These are phyloP conservation scores for Invenusta paracnida DNA, from an alignment of 2,888 invertebrate genomes.

Conservation along the genomic window DNA sequence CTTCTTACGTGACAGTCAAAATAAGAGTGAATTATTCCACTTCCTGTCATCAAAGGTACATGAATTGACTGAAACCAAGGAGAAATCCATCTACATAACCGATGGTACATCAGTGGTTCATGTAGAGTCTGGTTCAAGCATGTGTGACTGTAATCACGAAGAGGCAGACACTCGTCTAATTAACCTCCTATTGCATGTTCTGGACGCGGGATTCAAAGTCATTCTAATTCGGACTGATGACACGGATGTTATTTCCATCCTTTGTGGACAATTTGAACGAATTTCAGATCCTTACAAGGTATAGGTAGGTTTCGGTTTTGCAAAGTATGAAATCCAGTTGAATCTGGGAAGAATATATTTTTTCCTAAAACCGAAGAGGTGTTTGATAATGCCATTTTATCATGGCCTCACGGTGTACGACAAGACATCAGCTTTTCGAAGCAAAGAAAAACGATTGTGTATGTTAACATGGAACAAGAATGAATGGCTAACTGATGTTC, in stretches of 20 bases:
- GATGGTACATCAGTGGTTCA: conserved; percentile 29
- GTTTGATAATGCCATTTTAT: conserved; percentile 14
- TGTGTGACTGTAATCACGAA: conserved; percentile 19
- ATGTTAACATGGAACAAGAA: conserved; percentile 29
- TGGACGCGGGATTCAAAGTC: conserved; percentile 1
- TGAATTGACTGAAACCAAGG: background rate
- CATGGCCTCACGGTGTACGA: background rate
- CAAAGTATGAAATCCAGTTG: conserved; percentile 4
- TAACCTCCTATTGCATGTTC: conserved; percentile 10
- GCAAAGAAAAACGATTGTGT: background rate
- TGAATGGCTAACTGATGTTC: conserved; percentile 8
- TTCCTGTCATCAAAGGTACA: background rate
- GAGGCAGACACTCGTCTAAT: background rate
- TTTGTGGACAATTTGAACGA: conserved; percentile 26
- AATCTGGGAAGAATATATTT: conserved; percentile 1
- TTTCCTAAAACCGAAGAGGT: conserved; percentile 7
- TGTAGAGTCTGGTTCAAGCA: conserved; percentile 6
- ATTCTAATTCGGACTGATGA: background rate
- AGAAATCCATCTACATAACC: conserved; percentile 20
- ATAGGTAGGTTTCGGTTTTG: background rate
- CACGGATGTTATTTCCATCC: conserved; percentile 18
- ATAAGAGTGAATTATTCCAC: background rate
- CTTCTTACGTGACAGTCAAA: background rate
- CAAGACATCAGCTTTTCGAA: background rate
- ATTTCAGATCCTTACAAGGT: background rate